Evolutionary conservation across 2,113 vertebrate species (phyloP).

Genomic region (Otus sunia): DNA sequence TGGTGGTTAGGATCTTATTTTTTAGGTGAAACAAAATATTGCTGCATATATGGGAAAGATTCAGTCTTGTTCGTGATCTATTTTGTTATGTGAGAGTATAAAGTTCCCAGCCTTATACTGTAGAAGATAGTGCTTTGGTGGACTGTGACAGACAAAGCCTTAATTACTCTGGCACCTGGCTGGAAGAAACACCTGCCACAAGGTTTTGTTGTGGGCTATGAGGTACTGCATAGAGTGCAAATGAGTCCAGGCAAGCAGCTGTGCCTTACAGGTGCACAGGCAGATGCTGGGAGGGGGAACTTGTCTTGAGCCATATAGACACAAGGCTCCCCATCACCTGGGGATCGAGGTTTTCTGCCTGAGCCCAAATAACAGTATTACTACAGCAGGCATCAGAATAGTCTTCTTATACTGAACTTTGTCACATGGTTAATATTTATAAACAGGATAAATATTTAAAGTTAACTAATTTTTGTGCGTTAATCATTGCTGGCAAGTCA

Average conservation of each 20-base stretch:
- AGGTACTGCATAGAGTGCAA: background rate
- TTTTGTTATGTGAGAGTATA: background rate
- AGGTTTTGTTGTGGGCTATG: background rate
- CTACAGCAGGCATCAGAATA: background rate
- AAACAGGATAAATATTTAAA: background rate
- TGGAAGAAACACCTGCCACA: background rate
- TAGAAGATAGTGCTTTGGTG: background rate
- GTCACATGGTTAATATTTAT: background rate
- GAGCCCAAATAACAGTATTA: background rate
- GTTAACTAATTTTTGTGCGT: background rate
- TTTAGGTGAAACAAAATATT: background rate
- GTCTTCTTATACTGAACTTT: background rate
- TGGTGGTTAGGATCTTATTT: background rate
- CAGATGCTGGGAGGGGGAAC: accelerated
- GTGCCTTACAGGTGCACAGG: background rate
- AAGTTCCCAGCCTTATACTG: background rate
- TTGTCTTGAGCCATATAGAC: background rate
- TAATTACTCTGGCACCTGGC: background rate
- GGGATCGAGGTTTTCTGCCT: background rate
- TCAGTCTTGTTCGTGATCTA: background rate
- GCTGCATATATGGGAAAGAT: background rate
- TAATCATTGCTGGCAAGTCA: background rate
- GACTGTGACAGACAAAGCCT: background rate
- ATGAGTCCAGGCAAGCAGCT: background rate
- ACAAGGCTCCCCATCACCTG: background rate